Base-by-base conservation (phyloP, 2,113 vertebrate genomes). In the Erinaceus europaeus region DNA sequence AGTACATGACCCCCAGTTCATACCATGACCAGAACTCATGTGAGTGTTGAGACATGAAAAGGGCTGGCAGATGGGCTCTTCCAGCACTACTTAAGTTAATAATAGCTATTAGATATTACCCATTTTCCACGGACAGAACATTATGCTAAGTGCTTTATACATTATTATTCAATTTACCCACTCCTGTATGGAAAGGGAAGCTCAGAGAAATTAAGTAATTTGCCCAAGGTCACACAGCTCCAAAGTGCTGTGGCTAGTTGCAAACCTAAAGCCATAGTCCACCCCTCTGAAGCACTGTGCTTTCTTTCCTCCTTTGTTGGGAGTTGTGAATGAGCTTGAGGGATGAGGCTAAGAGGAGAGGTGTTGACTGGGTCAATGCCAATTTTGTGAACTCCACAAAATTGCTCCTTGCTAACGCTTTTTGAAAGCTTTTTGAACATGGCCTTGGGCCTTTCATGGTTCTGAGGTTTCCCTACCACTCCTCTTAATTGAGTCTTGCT, bases 321-420 rank as follows among this genome's bases (percentile, higher is more conserved):
- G 61, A 72, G 10, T 27, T 36, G 11, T 40, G 68, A 79, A 48
- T 34, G 57, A 72, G 69, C 40, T 76, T 77, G 62, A 86, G 76
- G 81, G 69, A 80, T 71, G 46, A 69, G 6, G 48, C 53, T 78
- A 48, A 84, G 44, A 76, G 59, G 40, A 81, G 73, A 84, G 57
- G 32, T 61, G 11, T 72, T 84, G 88, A n/a, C 68, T 68, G 68
- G 79, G 46, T 90, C 88, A 74, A 67, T 69, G 77, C 57, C 85
- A 82, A 13, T 92, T 90, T 93, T 86, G 77, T 84, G 90, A 94
- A 90, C 87, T 68, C 86, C 91, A 93, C 72, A 76, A 81, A 90
- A 81, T 74, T 53, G 62, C 89, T 90, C 68, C 1, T 0, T 79
- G 73, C 73, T 89, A 86, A 92, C 77, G 59, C 64, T 85, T 90